These are phyloP conservation scores for Scomber scombrus DNA, from an alignment of 2,113 vertebrate genomes.

Conservation along the genomic window DNA sequence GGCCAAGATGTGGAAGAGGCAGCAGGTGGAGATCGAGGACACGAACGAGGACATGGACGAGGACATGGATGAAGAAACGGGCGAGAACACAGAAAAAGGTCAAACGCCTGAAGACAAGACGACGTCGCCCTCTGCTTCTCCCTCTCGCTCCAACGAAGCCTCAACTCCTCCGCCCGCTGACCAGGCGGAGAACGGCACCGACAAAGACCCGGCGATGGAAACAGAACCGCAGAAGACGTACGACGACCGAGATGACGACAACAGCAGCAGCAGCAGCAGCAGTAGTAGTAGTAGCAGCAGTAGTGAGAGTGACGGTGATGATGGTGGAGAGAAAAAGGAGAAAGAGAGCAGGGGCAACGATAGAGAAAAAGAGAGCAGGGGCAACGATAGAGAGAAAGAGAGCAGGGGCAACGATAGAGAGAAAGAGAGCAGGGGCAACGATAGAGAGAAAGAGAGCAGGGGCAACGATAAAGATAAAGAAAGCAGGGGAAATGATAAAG, in stretches of 20 bases:
- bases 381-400: conserved; percentile 33
- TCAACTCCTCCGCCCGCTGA: neutral
- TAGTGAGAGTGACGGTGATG: conserved; percentile 31
- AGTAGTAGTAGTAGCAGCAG: conserved; percentile 58
- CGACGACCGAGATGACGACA: conserved; percentile 54
- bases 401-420: conserved; percentile 9
- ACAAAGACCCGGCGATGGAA: neutral
- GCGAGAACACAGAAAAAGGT: conserved; percentile 55
- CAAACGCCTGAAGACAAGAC: conserved; percentile 62
- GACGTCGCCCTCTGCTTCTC: conserved; percentile 26
- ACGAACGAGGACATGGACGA: neutral
- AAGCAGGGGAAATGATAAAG: no score
- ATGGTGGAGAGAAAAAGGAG: conserved; percentile 35
- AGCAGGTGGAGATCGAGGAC: conserved; percentile 86
- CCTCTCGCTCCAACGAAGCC: neutral
- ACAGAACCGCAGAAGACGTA: neutral
- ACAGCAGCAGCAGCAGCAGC: conserved; percentile 54
- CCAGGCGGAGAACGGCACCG: neutral
- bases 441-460: conserved; percentile 43
- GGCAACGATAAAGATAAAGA: conserved; percentile 32
- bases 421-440: conserved; percentile 27
- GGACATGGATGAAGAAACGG: conserved; percentile 7
- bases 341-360: conserved; percentile 3
- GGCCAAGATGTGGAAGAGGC: conserved; percentile 99
- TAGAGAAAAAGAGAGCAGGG: no score